Percentiles rank a stretch among this genome's conserved stretches.
Evolutionary conservation across 2,888 invertebrate species (phyloP).

Genomic region (Anagyrus pseudococci): DNA sequence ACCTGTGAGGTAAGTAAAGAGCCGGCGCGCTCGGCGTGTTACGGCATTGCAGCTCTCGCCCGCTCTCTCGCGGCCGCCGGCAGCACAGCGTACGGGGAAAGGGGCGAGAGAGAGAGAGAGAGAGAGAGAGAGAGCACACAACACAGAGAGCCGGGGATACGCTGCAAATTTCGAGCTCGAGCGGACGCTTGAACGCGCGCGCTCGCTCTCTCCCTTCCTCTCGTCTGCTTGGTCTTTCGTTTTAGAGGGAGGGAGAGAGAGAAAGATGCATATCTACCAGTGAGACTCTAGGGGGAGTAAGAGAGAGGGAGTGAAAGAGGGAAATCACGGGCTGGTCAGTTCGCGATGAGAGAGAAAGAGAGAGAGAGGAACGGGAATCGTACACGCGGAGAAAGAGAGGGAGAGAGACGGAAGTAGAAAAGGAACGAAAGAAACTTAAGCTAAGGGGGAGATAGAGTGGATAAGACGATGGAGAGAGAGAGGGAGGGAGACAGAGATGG

Average conservation of each 20-base stretch:
- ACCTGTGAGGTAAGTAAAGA: slow-evolving; percentile 61
- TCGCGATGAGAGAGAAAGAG: slow-evolving; percentile 23
- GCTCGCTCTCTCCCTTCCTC: slow-evolving; percentile 3
- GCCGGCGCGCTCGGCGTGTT: slow-evolving; percentile 56
- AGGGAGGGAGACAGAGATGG: not conserved
- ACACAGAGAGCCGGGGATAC: slow-evolving; percentile 8
- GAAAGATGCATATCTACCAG: slow-evolving; percentile 16
- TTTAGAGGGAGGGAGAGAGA: slow-evolving; percentile 1
- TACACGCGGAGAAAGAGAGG: slow-evolving; percentile 12
- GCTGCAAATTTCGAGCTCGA: slow-evolving; percentile 9
- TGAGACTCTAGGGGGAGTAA: slow-evolving; percentile 10
- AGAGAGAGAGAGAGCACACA: too few relatives aligned
- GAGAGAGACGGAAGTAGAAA: slow-evolving; percentile 43
- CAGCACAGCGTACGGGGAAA: slow-evolving; percentile 16
- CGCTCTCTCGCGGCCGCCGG: slow-evolving; percentile 19
- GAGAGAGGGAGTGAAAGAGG: slow-evolving; percentile 25
- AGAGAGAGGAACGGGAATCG: slow-evolving; percentile 16
- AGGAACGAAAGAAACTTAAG: slow-evolving; percentile 31
- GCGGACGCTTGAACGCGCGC: too few relatives aligned
- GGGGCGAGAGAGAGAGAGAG: slow-evolving; percentile 38
- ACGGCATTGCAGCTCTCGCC: slow-evolving; percentile 57
- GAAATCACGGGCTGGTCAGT: slow-evolving; percentile 33
- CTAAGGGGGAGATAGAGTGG: slow-evolving; percentile 14
- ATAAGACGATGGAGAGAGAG: slow-evolving; percentile 5
- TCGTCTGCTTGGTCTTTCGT: not conserved